Conservation (phyloP, 2,113 vertebrate genomes). For the Alectura lathami region DNA sequence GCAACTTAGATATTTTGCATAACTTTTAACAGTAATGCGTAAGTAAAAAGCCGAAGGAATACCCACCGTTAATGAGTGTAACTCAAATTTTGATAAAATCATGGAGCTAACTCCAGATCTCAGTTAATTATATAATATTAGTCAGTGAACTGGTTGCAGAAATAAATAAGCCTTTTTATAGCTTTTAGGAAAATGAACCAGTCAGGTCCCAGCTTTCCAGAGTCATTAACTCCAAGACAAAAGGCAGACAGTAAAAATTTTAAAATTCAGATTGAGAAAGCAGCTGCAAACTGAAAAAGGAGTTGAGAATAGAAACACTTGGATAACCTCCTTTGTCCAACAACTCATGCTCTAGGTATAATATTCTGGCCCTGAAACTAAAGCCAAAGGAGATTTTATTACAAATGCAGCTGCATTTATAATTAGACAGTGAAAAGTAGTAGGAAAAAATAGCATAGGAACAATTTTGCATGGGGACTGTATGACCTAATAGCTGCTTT, state of each 20-base stretch:
- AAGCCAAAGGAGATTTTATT: constrained; percentile 45
- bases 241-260: neutral
- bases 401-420: constrained; percentile 56
- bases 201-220: neutral
- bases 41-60: neutral
- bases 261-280: neutral
- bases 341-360: neutral
- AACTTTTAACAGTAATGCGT: neutral
- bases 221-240: neutral
- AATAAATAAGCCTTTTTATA: neutral
- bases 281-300: neutral
- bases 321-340: neutral
- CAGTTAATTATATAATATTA: neutral
- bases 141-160: neutral
- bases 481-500: constrained; percentile 46
- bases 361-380: constrained; percentile 26
- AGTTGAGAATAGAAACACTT: neutral
- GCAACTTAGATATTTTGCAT: neutral
- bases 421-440: constrained; percentile 49
- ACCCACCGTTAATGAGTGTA: neutral
- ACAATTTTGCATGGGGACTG: constrained; percentile 2
- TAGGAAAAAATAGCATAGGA: constrained; percentile 58
- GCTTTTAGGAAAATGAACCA: neutral
- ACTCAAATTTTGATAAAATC: neutral
- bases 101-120: neutral